phyloP scores from a whole-genome alignment of 2,797 vertebrate genomes.

The Babyrousa celebensis region DNA sequence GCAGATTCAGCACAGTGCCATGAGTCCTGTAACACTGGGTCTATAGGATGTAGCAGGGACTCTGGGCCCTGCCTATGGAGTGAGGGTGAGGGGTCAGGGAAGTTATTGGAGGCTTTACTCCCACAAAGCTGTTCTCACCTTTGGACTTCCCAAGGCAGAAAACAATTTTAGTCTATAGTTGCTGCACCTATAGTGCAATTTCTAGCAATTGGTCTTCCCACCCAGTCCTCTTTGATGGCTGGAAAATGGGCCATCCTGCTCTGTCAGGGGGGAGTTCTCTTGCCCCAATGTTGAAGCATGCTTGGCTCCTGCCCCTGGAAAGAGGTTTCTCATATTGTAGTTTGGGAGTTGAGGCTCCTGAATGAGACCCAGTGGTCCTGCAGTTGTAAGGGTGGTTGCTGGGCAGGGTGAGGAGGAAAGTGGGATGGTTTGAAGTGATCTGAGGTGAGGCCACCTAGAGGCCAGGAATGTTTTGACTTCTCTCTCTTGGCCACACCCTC shows the following conservation, averaged over 20 bases:
- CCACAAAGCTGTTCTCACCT: neutral
- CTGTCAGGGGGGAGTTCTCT: conserved; percentile 45
- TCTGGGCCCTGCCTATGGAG: neutral
- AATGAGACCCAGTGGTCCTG: neutral
- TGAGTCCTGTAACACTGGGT: neutral
- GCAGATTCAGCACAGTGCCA: neutral
- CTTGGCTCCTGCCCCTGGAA: conserved; percentile 36
- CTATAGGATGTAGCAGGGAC: neutral
- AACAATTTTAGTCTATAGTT: neutral
- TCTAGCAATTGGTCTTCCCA: conserved; percentile 45
- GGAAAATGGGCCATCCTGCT: neutral
- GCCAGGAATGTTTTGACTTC: neutral
- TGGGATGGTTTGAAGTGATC: neutral
- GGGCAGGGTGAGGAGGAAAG: neutral
- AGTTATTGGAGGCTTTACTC: conserved; percentile 33
- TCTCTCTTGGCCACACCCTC: neutral
- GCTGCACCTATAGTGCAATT: neutral
- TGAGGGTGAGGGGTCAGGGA: neutral
- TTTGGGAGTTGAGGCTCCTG: neutral
- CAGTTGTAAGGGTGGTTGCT: neutral
- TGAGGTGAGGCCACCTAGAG: conserved; percentile 1
- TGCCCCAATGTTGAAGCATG: neutral
- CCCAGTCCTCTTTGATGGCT: neutral
- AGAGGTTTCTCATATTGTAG: neutral
- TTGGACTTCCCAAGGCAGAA: conserved; percentile 59